phyloP scores from a whole-genome alignment of 1,140 invertebrate species.

The Ridgeia piscesae region DNA sequence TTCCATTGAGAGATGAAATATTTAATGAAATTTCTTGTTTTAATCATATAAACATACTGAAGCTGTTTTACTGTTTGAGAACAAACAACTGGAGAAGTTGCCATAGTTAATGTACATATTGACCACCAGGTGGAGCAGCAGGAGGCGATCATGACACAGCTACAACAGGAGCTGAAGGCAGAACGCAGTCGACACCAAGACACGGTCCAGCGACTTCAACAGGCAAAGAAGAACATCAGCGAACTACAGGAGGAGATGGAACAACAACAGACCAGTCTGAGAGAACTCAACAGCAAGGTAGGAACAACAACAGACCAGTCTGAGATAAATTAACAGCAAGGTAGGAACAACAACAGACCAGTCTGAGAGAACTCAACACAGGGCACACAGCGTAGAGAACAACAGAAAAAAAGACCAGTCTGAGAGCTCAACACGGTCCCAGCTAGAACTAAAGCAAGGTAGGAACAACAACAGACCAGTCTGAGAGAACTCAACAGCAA shows the following conservation, averaged over 20 bases:
- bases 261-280: background rate
- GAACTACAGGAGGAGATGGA: conserved; percentile 33
- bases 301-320: background rate
- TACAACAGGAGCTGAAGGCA: conserved; percentile 48
- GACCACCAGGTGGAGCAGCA: conserved; percentile 50
- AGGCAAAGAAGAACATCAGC: conserved; percentile 42
- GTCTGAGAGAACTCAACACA: too few relatives aligned
- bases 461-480: too few relatives aligned
- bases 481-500: too few relatives aligned
- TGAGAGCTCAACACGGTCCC: too few relatives aligned
- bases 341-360: too few relatives aligned
- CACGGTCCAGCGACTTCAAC: conserved; percentile 45
- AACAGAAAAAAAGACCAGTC: too few relatives aligned
- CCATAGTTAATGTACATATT: background rate
- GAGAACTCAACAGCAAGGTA: conserved; percentile 21
- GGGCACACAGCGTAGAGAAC: too few relatives aligned
- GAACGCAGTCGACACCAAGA: conserved; percentile 50
- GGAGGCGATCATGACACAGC: conserved; percentile 48
- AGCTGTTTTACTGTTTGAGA: background rate
- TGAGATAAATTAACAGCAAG: too few relatives aligned
- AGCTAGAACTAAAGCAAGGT: too few relatives aligned
- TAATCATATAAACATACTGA: background rate
- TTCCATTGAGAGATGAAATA: background rate
- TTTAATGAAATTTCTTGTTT: background rate
- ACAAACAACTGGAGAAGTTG: background rate